Conservation (phyloP, 2,888 invertebrate species). For the Tenthredo distinguenda region DNA sequence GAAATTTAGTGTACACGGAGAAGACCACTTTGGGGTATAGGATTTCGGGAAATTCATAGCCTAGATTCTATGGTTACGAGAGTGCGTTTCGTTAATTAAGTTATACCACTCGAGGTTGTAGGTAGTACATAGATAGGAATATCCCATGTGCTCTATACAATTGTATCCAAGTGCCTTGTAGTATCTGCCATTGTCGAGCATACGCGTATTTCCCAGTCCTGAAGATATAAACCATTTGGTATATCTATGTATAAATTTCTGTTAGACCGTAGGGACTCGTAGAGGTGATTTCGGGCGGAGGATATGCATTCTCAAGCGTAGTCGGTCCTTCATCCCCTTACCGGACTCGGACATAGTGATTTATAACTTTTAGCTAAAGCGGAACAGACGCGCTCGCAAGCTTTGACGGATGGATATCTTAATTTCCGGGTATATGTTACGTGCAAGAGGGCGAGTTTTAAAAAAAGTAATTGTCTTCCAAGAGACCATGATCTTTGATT, state of each 20-base stretch:
- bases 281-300: neutral
- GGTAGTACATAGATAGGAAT: neutral
- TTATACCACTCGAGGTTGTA: neutral
- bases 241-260: neutral
- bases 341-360: conserved; percentile 22
- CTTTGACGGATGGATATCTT: conserved; percentile 1
- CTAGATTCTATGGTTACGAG: neutral
- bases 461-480: neutral
- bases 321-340: neutral
- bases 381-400: conserved; percentile 7
- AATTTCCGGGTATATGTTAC: neutral
- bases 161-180: neutral
- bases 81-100: conserved; percentile 5
- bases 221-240: neutral
- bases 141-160: neutral
- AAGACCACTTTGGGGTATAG: neutral
- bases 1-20: neutral
- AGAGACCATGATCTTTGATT: neutral
- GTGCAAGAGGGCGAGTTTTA: neutral
- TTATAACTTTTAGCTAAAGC: conserved; percentile 14
- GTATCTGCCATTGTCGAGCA: neutral
- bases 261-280: neutral
- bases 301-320: conserved; percentile 24
- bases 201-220: neutral
- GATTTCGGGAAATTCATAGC: neutral